Conservation (phyloP, 1,140 invertebrate species). For the Fragariocoptes setiger region DNA sequence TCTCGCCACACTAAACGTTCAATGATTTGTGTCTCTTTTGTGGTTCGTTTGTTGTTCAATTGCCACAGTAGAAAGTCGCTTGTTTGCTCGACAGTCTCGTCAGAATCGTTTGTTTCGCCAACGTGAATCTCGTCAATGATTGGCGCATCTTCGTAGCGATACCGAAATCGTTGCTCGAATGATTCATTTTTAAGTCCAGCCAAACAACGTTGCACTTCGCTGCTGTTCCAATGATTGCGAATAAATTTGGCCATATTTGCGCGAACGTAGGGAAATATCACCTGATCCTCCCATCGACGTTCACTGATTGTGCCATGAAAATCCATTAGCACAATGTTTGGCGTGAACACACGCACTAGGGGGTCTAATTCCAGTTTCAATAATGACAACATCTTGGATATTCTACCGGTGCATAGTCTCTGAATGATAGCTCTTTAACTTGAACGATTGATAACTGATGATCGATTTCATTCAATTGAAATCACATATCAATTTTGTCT, state of each 20-base stretch:
- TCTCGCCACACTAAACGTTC: neutral
- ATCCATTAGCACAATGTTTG: neutral
- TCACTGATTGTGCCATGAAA: neutral
- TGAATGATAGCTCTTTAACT: too few species aligned
- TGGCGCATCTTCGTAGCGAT: neutral
- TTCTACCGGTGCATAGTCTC: too few species aligned
- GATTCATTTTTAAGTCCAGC: neutral
- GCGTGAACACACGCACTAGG: neutral
- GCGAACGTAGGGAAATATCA: neutral
- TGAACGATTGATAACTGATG: too few species aligned
- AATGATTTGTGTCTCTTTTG: neutral
- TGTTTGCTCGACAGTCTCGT: neutral
- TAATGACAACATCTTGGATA: too few species aligned
- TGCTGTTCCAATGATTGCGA: neutral
- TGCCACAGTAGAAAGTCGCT: neutral
- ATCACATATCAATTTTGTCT: too few species aligned
- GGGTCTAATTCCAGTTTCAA: constrained; percentile 1
- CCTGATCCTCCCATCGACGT: neutral
- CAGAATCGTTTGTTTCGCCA: neutral
- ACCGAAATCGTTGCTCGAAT: neutral
- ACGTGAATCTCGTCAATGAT: neutral
- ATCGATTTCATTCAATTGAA: too few species aligned
- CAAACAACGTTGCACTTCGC: neutral
- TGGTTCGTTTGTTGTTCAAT: neutral
- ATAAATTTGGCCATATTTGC: neutral